These are phyloP conservation scores for Sipha flava DNA, from an alignment of 1,140 invertebrate species.

Conservation along the genomic window DNA sequence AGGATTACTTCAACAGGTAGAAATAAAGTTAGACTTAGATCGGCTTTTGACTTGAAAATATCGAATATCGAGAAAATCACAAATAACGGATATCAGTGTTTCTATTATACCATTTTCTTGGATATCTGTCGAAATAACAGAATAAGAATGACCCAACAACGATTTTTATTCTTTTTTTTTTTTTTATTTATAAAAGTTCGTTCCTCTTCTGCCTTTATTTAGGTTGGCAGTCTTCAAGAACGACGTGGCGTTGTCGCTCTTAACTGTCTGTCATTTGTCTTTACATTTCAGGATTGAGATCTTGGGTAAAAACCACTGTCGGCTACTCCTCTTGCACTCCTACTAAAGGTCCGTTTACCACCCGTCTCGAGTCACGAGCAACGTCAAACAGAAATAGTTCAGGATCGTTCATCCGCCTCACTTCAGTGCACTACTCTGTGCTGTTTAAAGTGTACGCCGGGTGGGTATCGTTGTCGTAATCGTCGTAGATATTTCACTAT, in stretches of 20 bases:
- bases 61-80: background rate
- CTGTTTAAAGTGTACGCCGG: background rate
- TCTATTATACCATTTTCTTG: background rate
- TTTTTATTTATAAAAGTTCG: background rate
- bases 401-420: background rate
- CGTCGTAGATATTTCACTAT: conserved; percentile 18
- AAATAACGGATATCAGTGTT: background rate
- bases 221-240: background rate
- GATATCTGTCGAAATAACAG: background rate
- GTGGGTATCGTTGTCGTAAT: background rate
- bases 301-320: background rate
- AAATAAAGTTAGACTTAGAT: too few species aligned
- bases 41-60: background rate
- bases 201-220: background rate
- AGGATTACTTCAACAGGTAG: too few species aligned
- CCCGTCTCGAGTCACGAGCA: background rate
- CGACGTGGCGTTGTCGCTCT: background rate
- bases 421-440: too few species aligned
- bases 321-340: background rate
- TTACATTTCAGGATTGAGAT: background rate
- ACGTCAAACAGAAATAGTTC: background rate
- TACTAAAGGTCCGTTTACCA: background rate
- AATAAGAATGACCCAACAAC: background rate
- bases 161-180: background rate
- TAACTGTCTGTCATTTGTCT: conserved; percentile 24